Evolutionary conservation across 2,797 vertebrate genomes (phyloP).

Genomic region (Poeciliopsis turneri): DNA sequence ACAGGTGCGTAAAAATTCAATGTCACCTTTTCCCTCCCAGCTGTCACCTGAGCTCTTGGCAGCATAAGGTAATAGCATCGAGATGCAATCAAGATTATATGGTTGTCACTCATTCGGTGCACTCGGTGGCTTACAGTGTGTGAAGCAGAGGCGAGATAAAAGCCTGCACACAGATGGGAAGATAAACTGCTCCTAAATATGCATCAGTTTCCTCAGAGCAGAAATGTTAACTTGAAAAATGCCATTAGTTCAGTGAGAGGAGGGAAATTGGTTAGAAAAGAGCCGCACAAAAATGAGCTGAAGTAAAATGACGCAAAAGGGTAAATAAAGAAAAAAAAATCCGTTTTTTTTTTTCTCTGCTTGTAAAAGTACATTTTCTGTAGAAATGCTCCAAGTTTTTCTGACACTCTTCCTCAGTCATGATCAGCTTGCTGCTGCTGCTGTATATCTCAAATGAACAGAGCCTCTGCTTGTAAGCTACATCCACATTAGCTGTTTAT

Average conservation of each 20-base stretch:
- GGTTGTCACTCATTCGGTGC: conserved; percentile 71
- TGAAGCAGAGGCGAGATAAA: conserved; percentile 67
- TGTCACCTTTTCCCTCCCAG: conserved; percentile 75
- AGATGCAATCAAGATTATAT: conserved; percentile 77
- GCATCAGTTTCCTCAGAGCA: conserved; percentile 56
- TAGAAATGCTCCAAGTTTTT: conserved; percentile 58
- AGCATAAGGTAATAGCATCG: conserved; percentile 71
- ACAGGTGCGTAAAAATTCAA: conserved; percentile 69
- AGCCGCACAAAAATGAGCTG: conserved; percentile 29
- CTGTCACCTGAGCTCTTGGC: conserved; percentile 75
- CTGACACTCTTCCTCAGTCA: conserved; percentile 55
- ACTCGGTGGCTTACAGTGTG: conserved; percentile 62
- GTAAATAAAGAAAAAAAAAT: conserved; percentile 55
- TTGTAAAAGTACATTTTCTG: conserved; percentile 57
- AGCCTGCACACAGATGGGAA: conserved; percentile 68
- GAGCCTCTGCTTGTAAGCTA: conserved; percentile 70
- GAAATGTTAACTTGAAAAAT: conserved; percentile 35
- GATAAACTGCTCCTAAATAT: conserved; percentile 74
- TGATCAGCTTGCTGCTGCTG: conserved; percentile 45
- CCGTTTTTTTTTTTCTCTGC: conserved; percentile 56
- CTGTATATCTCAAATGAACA: conserved; percentile 73
- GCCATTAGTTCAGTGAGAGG: conserved; percentile 47
- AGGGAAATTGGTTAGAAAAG: conserved; percentile 26
- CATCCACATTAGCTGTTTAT: conserved; percentile 78
- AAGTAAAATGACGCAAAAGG: conserved; percentile 44